Evolutionary conservation across 2,113 vertebrate species (phyloP).

Genomic region (Nycticryphes semicollaris): DNA sequence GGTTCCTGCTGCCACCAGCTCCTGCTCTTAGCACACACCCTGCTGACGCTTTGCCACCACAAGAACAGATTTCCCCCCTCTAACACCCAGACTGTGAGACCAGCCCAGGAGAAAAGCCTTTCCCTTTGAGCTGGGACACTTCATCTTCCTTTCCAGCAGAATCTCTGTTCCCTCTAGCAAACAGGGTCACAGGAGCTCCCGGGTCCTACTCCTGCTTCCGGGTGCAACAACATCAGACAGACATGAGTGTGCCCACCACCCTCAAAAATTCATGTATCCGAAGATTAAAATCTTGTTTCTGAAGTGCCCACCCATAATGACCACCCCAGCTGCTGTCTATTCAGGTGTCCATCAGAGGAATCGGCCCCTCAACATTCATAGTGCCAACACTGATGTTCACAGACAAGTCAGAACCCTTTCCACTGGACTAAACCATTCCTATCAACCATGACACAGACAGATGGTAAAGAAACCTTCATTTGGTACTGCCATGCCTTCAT

Average conservation of each 20-base stretch:
- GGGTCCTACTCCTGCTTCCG: neutral
- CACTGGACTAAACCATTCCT: neutral
- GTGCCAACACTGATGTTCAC: neutral
- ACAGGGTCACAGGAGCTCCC: fast-evolving
- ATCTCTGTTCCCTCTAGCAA: neutral
- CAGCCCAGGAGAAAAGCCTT: neutral
- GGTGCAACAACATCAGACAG: neutral
- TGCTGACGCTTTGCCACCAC: neutral
- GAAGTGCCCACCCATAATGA: neutral
- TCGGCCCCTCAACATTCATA: neutral
- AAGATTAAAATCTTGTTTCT: neutral
- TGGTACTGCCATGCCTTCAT: neutral
- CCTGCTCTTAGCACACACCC: neutral
- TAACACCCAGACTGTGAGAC: neutral
- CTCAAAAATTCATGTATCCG: neutral
- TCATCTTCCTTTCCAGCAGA: neutral
- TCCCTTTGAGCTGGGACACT: fast-evolving
- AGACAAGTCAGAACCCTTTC: neutral
- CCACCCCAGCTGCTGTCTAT: neutral
- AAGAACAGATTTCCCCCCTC: neutral
- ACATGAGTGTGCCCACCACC: fast-evolving
- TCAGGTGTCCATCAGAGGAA: neutral
- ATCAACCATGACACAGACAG: neutral
- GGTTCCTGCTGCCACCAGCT: fast-evolving
- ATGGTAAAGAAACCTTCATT: neutral